These are phyloP conservation scores for Archips crataeganus DNA, from an alignment of 2,888 invertebrate genomes.

Conservation along the genomic window DNA sequence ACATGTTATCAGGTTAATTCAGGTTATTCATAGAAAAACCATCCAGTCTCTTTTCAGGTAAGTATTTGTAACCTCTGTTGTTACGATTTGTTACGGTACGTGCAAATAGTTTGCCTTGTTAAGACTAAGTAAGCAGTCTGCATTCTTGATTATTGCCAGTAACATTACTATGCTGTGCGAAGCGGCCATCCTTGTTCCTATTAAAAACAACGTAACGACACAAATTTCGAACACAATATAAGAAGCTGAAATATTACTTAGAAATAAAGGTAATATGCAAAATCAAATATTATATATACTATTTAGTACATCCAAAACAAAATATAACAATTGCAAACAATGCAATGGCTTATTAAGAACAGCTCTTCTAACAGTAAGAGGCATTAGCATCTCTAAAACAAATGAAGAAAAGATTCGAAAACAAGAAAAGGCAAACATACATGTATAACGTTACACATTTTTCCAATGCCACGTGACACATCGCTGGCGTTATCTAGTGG, in stretches of 20 bases:
- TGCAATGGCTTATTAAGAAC: neutral
- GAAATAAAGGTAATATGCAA: too few relatives aligned
- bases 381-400: conserved; percentile 11
- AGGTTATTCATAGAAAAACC: neutral
- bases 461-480: neutral
- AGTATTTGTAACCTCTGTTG: neutral
- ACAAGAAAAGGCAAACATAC: neutral
- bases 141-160: conserved; percentile 1
- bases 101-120: conserved; percentile 19
- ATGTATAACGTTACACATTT: neutral
- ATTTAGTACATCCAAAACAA: neutral
- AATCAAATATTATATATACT: neutral
- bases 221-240: neutral
- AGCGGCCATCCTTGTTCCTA: conserved; percentile 4
- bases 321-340: neutral
- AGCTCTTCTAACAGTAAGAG: neutral
- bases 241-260: neutral
- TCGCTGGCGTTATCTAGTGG: neutral
- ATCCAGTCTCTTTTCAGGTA: neutral
- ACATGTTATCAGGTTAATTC: neutral
- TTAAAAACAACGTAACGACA: conserved; percentile 15
- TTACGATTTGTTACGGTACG: conserved; percentile 4
- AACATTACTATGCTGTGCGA: conserved; percentile 13
- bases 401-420: neutral
- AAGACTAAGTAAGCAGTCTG: neutral